Evolutionary conservation across 2,797 vertebrate species (phyloP), one percentile per base, ranked within the genome.

Genomic region (Tenualosa thibaudeaui): DNA sequence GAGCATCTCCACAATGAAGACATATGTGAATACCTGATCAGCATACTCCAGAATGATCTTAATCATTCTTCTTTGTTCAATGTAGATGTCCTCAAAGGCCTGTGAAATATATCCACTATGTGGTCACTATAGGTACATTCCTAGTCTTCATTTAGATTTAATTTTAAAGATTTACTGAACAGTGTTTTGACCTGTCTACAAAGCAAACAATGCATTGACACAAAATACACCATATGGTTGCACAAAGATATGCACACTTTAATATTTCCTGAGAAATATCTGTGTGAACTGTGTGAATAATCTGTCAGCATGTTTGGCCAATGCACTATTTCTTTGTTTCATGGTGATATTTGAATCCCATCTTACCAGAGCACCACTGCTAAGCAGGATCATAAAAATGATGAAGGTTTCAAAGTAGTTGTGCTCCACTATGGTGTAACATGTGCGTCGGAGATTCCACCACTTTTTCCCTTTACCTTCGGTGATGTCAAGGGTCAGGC

Each of bases 341-440:
- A 51, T 24, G 7, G 24, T 7, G 8, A 62, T 24, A n/a, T 62
- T 62, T 62, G n/a, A 24, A 62, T n/a, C 56, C 56, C 56, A 62
- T 6, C 89, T 89, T 91, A 99, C 98, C 96, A 99, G 93, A 0
- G 98, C 98, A 13, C 97, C 97, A 0, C 98, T 99, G 94, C 98
- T 99, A 78, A 99, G 93, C 83, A 99, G 94, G 88, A 99, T 98
- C 97, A 99, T 98, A 93, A 99, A 98, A 89, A 98, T 97, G n/a
- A 99, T 98, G 93, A 99, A 99, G 6, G 95, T 96, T 93, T 99
- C 97, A 0, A 99, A 99, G 94, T 97, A 99, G 93, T 97, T 97
- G 75, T 99, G 97, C 89, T 99, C 98, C 0, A 98, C 98, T 0
- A 99, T 98, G 85, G 81, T 88, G 92, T 96, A 98, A 86, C 98